phyloP scores from a whole-genome alignment of 2,888 invertebrate genomes.

The Philaethria dido region DNA sequence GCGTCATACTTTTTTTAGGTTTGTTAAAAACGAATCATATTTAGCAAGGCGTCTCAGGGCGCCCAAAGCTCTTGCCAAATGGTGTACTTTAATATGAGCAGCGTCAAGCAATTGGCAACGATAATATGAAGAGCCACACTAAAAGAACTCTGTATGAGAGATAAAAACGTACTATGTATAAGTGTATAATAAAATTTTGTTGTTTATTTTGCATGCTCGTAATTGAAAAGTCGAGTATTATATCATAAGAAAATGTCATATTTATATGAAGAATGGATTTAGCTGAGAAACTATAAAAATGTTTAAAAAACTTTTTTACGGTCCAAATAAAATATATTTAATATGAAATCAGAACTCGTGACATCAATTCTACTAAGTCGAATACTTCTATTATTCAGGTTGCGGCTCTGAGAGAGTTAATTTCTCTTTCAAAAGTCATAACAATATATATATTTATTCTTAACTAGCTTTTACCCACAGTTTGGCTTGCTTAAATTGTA shows the following conservation, averaged over 20 bases:
- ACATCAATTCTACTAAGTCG: no score
- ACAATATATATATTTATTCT: no score
- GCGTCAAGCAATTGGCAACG: constrained; percentile 65
- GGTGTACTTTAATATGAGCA: constrained; percentile 70
- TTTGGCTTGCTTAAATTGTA: no score
- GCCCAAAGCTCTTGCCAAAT: constrained; percentile 71
- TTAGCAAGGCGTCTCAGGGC: constrained; percentile 51
- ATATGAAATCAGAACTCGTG: no score
- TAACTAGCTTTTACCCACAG: no score
- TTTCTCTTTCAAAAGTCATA: no score
- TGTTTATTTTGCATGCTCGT: background rate
- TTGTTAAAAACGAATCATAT: constrained; percentile 44
- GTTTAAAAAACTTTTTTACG: no score
- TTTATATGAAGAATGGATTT: background rate
- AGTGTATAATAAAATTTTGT: background rate
- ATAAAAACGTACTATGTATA: background rate
- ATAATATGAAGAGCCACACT: constrained; percentile 40
- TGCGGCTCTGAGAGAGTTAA: no score
- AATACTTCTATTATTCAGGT: no score
- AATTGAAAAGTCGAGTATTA: background rate
- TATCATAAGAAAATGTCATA: background rate
- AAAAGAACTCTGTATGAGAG: constrained; percentile 39
- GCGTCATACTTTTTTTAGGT: constrained; percentile 39
- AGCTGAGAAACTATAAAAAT: no score
- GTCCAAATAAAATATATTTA: no score